phyloP scores from a whole-genome alignment of 1,140 invertebrate species.

The Pseudachorutes palmiensis region DNA sequence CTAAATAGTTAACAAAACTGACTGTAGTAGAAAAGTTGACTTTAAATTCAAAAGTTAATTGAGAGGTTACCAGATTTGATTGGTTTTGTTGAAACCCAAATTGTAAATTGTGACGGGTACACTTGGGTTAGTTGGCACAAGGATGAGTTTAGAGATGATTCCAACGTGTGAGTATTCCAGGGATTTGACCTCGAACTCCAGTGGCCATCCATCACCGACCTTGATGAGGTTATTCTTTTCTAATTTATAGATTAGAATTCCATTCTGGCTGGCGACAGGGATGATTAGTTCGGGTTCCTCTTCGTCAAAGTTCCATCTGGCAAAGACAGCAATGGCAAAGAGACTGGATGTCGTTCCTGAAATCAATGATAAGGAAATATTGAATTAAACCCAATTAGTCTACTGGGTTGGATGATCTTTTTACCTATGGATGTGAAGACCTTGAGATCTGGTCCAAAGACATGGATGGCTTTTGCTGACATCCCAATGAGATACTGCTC shows the following conservation, averaged over 20 bases:
- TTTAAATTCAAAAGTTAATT: neutral
- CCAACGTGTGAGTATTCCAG: slow-evolving; percentile 5
- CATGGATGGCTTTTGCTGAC: neutral
- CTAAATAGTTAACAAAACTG: slow-evolving; percentile 13
- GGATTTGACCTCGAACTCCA: slow-evolving; percentile 20
- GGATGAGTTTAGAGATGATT: slow-evolving; percentile 8
- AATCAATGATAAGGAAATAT: slow-evolving; percentile 9
- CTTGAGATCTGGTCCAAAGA: neutral
- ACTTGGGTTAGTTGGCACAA: slow-evolving; percentile 11
- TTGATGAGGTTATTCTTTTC: neutral
- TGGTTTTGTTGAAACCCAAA: slow-evolving; percentile 18
- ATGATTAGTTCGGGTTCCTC: slow-evolving; percentile 16
- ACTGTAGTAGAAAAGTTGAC: neutral
- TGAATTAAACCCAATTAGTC: neutral
- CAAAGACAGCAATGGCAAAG: slow-evolving; percentile 5
- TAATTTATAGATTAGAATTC: slow-evolving; percentile 1
- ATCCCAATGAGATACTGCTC: neutral
- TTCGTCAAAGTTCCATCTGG: slow-evolving; percentile 18
- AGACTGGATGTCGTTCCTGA: neutral
- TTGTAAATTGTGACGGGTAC: slow-evolving; percentile 18
- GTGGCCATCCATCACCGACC: slow-evolving; percentile 14
- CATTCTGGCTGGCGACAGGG: slow-evolving; percentile 3
- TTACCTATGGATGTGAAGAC: neutral
- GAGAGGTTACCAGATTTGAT: slow-evolving; percentile 23
- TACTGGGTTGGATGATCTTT: neutral